phyloP scores from a whole-genome alignment of 2,113 vertebrate genomes.

The Colius striatus region DNA sequence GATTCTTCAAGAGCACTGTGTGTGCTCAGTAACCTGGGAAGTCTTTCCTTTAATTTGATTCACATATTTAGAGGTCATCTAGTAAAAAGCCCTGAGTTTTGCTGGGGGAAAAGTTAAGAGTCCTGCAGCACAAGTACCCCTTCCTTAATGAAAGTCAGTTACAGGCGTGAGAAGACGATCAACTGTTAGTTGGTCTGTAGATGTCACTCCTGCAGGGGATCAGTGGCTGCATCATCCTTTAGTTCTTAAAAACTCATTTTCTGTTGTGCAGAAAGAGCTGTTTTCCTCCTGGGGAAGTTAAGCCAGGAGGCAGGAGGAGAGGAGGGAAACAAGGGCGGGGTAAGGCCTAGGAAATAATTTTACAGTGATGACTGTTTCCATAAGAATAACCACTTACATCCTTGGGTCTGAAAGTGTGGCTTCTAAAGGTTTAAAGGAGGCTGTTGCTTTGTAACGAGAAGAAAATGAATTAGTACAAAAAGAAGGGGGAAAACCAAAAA shows the following conservation, averaged over 20 bases:
- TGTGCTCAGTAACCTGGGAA: neutral
- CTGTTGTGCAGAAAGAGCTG: neutral
- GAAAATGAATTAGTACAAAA: constrained; percentile 25
- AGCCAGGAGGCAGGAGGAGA: neutral
- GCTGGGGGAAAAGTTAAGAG: neutral
- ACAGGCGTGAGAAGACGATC: neutral
- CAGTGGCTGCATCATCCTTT: neutral
- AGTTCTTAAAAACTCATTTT: neutral
- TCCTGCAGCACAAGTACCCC: neutral
- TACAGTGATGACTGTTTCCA: neutral
- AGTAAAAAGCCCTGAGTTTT: neutral
- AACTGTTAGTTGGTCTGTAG: neutral
- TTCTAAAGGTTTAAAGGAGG: neutral
- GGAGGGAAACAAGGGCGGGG: neutral
- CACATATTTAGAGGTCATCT: neutral
- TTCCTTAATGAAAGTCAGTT: neutral
- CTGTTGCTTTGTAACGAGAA: constrained; percentile 3
- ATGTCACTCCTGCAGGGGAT: neutral
- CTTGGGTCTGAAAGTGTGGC: neutral
- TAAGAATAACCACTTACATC: neutral
- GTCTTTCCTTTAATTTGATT: neutral
- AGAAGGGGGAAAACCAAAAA: neutral
- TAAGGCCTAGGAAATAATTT: neutral
- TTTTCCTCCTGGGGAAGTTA: neutral
- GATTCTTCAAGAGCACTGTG: neutral